These are phyloP conservation scores for Andrena marginata DNA, from an alignment of 2,888 invertebrate species.

Conservation along the genomic window DNA sequence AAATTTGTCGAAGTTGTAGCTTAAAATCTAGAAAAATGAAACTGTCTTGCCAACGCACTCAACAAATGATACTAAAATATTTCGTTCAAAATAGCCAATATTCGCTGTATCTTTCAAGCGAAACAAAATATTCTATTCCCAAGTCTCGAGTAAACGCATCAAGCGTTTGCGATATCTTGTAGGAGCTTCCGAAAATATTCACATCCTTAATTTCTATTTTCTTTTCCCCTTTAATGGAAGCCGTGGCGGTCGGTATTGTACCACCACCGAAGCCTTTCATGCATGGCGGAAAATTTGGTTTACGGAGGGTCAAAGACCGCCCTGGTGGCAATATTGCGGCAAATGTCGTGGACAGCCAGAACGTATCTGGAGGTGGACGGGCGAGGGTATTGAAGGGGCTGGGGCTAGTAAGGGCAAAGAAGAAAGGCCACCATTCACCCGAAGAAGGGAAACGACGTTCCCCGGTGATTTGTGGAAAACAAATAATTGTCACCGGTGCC, in stretches of 20 bases:
- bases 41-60: too few species aligned
- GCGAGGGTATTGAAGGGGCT: neutral
- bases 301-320: slow-evolving; percentile 32
- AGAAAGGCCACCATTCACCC: slow-evolving; percentile 7
- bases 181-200: neutral
- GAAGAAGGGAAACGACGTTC: slow-evolving; percentile 41
- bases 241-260: slow-evolving; percentile 16
- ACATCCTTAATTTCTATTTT: neutral
- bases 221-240: neutral
- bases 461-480: slow-evolving; percentile 78
- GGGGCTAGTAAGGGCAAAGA: neutral
- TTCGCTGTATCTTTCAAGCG: too few species aligned
- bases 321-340: slow-evolving; percentile 30
- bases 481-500: slow-evolving; percentile 80
- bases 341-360: slow-evolving; percentile 50
- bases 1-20: too few species aligned
- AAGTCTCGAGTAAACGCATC: too few species aligned
- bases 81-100: too few species aligned
- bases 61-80: too few species aligned
- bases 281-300: slow-evolving; percentile 35
- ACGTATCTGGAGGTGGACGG: slow-evolving; percentile 29
- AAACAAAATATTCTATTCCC: too few species aligned
- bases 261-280: slow-evolving; percentile 23
- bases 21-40: too few species aligned
- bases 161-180: too few species aligned